Evolutionary conservation across 2,797 vertebrate genomes (phyloP).

Genomic region (Poecile montanus): DNA sequence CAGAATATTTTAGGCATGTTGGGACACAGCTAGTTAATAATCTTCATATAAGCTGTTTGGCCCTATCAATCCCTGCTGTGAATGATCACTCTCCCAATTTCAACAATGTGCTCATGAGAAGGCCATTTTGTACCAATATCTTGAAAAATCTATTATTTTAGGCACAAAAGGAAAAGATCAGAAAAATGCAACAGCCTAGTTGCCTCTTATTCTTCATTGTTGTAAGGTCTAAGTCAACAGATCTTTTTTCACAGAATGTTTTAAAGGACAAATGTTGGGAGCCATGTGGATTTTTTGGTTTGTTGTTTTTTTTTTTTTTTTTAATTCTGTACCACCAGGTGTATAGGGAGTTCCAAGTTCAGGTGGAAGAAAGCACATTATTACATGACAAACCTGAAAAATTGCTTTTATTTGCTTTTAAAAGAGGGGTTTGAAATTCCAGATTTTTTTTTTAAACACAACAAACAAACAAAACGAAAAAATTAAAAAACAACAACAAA

Average conservation of each 20-base stretch:
- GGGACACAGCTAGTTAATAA: not conserved
- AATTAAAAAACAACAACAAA: not conserved
- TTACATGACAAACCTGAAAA: not conserved
- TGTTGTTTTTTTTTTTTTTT: not conserved
- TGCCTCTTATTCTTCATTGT: not conserved
- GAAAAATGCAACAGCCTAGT: not conserved
- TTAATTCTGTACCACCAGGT: not conserved
- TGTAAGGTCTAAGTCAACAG: not conserved
- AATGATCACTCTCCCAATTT: not conserved
- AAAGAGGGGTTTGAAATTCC: not conserved
- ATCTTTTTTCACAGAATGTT: not conserved
- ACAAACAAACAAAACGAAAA: too few species aligned
- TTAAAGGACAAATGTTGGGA: not conserved
- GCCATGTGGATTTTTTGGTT: fast-evolving
- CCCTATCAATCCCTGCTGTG: not conserved
- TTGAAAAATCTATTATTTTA: not conserved
- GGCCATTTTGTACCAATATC: not conserved
- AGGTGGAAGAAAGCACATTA: not conserved
- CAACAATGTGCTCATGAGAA: not conserved
- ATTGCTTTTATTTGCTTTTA: not conserved
- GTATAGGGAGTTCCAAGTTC: not conserved
- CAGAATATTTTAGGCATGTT: not conserved
- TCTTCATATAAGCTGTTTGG: not conserved
- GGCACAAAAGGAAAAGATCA: not conserved
- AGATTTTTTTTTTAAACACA: not conserved